phyloP scores from a whole-genome alignment of 2,888 invertebrate species.

The Chloromyia formosa region DNA sequence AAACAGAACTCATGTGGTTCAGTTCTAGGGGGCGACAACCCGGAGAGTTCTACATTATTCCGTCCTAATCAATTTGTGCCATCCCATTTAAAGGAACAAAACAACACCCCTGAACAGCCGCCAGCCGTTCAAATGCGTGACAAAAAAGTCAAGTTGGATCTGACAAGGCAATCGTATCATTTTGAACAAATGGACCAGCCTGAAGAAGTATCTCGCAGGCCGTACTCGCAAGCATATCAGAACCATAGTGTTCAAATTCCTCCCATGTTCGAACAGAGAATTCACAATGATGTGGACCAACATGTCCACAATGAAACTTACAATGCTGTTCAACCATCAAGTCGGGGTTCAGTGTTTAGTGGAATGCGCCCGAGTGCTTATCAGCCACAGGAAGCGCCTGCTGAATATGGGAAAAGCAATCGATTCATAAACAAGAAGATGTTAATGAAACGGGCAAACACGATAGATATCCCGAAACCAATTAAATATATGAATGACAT shows the following conservation, averaged over 20 bases:
- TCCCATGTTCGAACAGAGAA: not conserved
- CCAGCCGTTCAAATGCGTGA: constrained; percentile 51
- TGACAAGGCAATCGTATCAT: constrained; percentile 52
- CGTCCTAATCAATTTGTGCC: constrained; percentile 62
- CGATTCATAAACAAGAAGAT: constrained; percentile 70
- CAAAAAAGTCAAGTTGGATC: constrained; percentile 50
- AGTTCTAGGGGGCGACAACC: constrained; percentile 53
- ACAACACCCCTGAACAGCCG: constrained; percentile 24
- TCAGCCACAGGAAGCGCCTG: constrained; percentile 52
- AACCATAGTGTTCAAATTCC: constrained; percentile 48
- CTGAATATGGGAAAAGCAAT: constrained; percentile 57
- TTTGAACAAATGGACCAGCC: constrained; percentile 46
- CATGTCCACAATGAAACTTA: constrained; percentile 48
- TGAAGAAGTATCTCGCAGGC: constrained; percentile 47
- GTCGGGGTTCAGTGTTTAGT: constrained; percentile 30
- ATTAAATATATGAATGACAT: constrained; percentile 64
- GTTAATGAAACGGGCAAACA: constrained; percentile 87
- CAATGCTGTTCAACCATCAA: constrained; percentile 45
- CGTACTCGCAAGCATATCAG: constrained; percentile 54
- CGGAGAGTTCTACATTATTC: constrained; percentile 54
- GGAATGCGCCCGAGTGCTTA: constrained; percentile 49
- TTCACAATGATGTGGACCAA: not conserved
- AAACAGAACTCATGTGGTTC: constrained; percentile 66
- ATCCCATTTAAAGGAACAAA: constrained; percentile 51
- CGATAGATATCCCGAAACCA: constrained; percentile 85